phyloP scores from a whole-genome alignment of 2,888 invertebrate genomes.

The Labia minor region DNA sequence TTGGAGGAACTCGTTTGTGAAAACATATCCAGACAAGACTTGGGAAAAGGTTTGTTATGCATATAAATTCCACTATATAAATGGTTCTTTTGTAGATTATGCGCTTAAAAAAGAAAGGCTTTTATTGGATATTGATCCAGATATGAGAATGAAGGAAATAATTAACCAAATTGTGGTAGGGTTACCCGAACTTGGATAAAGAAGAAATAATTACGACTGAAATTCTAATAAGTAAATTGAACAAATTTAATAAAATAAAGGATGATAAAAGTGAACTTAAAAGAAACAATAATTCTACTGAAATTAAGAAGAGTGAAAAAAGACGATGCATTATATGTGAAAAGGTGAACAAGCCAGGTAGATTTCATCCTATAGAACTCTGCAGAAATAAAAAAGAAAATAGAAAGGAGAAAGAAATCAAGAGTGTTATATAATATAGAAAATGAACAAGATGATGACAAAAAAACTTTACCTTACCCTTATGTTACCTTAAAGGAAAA shows the following conservation, averaged over 20 bases:
- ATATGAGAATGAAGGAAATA: not conserved
- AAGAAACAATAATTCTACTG: not conserved
- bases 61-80: not conserved
- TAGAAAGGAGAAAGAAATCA: not conserved
- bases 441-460: slow-evolving; percentile 15
- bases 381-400: not conserved
- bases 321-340: not conserved
- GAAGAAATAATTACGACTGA: not conserved
- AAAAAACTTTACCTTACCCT: slow-evolving; percentile 24
- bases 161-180: not conserved
- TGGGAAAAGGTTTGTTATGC: not conserved
- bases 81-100: not conserved
- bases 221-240: not conserved
- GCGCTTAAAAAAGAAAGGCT: not conserved
- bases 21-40: not conserved
- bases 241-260: not conserved
- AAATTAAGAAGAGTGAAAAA: not conserved
- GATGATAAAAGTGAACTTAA: not conserved
- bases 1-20: not conserved
- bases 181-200: not conserved
- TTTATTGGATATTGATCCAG: not conserved
- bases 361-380: not conserved
- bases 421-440: not conserved
- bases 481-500: slow-evolving; percentile 28
- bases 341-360: not conserved